Conservation (phyloP, 2,797 vertebrate species). For the Epinephelus awoara region DNA sequence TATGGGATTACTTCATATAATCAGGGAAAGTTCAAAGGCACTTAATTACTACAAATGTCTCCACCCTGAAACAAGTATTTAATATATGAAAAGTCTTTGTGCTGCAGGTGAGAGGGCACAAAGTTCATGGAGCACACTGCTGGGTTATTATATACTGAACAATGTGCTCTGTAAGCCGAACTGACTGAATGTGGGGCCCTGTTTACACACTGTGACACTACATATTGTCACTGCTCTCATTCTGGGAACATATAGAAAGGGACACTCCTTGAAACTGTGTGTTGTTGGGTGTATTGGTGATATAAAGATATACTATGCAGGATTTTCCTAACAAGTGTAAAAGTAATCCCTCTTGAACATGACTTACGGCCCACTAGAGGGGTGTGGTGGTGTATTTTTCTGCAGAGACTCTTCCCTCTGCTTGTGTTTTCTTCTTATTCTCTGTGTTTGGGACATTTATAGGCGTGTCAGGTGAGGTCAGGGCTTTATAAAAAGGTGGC, state of each 20-base stretch:
- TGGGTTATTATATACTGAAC: conserved; percentile 48
- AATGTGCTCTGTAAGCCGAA: conserved; percentile 47
- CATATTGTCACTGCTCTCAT: conserved; percentile 16
- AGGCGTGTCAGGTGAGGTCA: too few relatives aligned
- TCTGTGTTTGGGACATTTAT: too few relatives aligned
- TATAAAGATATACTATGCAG: neutral
- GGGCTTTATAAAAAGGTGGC: too few relatives aligned
- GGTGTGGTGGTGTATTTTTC: too few relatives aligned
- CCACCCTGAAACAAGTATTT: conserved; percentile 16
- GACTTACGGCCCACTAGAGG: too few relatives aligned
- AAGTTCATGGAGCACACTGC: neutral
- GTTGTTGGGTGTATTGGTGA: neutral
- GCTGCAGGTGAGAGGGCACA: neutral
- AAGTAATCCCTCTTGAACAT: too few relatives aligned
- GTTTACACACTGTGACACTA: conserved; percentile 39
- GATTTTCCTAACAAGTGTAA: neutral
- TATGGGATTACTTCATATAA: conserved; percentile 14
- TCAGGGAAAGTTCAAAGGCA: conserved; percentile 1
- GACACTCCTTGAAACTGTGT: neutral
- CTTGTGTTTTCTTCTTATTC: too few relatives aligned
- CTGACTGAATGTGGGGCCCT: conserved; percentile 40
- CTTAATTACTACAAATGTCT: neutral
- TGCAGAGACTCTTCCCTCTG: too few relatives aligned
- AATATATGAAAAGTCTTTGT: conserved; percentile 23
- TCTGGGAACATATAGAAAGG: neutral